These are phyloP conservation scores for Eueremaeus valkanovi DNA, from an alignment of 2,888 invertebrate genomes.

Conservation along the genomic window DNA sequence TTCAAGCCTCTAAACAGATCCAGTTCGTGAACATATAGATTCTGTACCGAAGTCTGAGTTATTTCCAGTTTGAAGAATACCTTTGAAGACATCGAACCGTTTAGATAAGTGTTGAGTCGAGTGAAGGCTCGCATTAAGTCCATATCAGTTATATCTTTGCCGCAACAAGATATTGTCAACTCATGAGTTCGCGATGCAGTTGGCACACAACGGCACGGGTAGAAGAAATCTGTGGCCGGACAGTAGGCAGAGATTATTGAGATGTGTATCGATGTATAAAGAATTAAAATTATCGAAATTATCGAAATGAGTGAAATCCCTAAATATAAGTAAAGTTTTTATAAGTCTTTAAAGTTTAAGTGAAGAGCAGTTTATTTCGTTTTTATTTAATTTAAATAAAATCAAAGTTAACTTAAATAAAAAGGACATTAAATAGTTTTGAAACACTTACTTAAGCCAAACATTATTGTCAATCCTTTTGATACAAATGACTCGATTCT, in stretches of 20 bases:
- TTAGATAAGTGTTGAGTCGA: slow-evolving; percentile 30
- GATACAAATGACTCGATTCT: background rate
- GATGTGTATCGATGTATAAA: background rate
- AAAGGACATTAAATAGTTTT: no score
- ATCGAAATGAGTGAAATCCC: background rate
- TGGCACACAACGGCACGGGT: background rate
- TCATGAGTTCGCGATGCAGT: background rate
- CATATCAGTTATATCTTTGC: slow-evolving; percentile 6
- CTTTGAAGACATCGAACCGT: slow-evolving; percentile 13
- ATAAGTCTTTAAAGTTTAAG: background rate
- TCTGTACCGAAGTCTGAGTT: background rate
- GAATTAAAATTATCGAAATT: background rate
- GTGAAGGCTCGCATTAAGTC: slow-evolving; percentile 21
- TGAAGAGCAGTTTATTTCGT: background rate
- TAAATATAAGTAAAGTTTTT: background rate
- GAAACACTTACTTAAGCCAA: background rate
- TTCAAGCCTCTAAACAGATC: background rate
- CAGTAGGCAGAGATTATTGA: background rate
- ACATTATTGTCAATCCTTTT: background rate
- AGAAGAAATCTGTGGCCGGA: slow-evolving; percentile 22
- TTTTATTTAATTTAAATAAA: background rate
- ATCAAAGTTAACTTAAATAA: no score
- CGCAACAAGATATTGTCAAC: background rate
- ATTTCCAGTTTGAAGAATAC: slow-evolving; percentile 13
- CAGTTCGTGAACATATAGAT: background rate